These are phyloP conservation scores for Epizoanthus fatuus DNA, from an alignment of 92 coral and sea anemone species.

Conservation along the genomic window DNA sequence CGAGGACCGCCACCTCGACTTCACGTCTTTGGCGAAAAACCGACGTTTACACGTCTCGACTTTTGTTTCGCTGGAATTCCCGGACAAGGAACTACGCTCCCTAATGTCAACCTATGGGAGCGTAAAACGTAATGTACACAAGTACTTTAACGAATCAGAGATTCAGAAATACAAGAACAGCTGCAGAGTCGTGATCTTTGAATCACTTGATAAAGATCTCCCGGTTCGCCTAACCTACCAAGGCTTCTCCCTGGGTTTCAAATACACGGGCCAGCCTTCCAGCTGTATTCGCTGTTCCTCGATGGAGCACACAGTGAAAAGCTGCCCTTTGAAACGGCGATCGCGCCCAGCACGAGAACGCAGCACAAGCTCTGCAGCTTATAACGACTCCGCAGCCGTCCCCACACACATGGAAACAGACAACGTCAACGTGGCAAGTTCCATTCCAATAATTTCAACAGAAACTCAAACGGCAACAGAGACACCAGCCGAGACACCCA, in stretches of 20 bases:
- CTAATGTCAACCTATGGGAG: conserved; percentile 6
- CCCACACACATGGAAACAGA: no score
- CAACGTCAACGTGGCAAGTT: no score
- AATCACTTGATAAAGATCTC: not conserved
- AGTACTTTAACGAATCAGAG: conserved; percentile 14
- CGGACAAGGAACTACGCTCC: not conserved
- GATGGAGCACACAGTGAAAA: conserved; percentile 24
- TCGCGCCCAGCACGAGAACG: no score
- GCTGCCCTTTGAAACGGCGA: conserved; percentile 14
- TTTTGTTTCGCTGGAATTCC: conserved; percentile 13
- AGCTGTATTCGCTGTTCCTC: conserved; percentile 47
- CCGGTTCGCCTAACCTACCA: not conserved
- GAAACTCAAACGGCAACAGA: no score
- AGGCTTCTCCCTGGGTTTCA: conserved; percentile 15
- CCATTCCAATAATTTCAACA: no score
- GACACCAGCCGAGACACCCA: no score
- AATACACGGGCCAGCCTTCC: conserved; percentile 41
- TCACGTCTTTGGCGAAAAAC: not conserved
- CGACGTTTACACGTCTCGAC: not conserved
- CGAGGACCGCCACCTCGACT: not conserved
- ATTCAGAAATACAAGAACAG: conserved; percentile 23
- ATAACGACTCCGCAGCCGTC: no score
- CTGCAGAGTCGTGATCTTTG: conserved; percentile 15
- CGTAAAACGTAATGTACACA: not conserved
- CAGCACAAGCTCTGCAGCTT: no score